Conservation (phyloP, 2,797 vertebrate species). For the Florisuga fusca region DNA sequence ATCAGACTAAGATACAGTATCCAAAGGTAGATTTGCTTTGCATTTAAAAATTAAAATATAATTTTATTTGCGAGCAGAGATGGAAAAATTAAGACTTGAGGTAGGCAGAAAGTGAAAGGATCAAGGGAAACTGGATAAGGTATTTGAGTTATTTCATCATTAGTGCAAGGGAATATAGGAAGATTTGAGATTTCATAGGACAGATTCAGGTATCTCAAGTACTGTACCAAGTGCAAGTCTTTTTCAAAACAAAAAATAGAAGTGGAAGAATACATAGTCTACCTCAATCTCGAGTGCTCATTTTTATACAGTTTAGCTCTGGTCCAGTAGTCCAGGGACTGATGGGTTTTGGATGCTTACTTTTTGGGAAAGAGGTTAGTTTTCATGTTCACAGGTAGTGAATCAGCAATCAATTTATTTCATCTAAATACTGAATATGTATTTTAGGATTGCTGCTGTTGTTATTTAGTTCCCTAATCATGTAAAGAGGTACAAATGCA, state of each 20-base stretch:
- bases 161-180: not conserved
- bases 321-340: not conserved
- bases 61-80: not conserved
- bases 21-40: not conserved
- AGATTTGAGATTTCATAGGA: not conserved
- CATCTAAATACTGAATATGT: not conserved
- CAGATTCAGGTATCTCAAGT: not conserved
- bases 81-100: not conserved
- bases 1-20: not conserved
- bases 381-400: not conserved
- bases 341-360: not conserved
- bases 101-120: not conserved
- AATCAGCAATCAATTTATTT: not conserved
- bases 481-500: not conserved
- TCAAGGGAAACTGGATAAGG: not conserved
- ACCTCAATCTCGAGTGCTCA: rapidly evolving
- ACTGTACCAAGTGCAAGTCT: not conserved
- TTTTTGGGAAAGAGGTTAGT: not conserved
- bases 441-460: not conserved
- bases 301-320: not conserved
- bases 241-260: not conserved
- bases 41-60: not conserved
- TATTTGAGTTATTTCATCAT: not conserved
- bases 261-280: not conserved
- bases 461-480: not conserved